Evolutionary conservation across 2,797 vertebrate species (phyloP), one percentile per base, ranked within the genome.

Genomic region (Channallabes apus): DNA sequence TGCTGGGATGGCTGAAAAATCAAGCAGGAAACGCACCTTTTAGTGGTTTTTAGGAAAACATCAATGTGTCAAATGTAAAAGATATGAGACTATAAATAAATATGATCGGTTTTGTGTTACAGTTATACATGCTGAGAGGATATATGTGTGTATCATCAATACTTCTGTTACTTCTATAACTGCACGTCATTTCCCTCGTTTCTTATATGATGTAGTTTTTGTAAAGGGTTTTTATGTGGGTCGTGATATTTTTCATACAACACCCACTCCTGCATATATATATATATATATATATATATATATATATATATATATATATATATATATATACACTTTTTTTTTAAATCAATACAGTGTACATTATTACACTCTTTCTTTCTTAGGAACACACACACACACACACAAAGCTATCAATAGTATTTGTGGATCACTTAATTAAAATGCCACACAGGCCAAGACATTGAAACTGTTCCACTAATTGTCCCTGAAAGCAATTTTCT

Each of bases 351-450:
- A 64, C 59, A n/a, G 2, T 20, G n/a, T 24, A 64, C 38, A 65
- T 27, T 46, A 3, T 80, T 46, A 65, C 12, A n/a, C 6, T 56
- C 8, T 51, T 65, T 65, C 17, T 46, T 46, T 46, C 46, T 46
- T 46, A 80, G 62, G 9, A 80, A 80, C 76, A 78, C 77, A 80
- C 71, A 85, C 72, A 68, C 17, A 56, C 46, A 82, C 54, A 69
- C 41, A 22, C 27, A 41, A 64, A 79, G 73, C 81, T 84, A 87
- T 90, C 73, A 82, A 84, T 87, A 87, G 73, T 84, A 83, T 83
- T 87, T 87, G 82, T 83, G 73, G 84, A 86, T 56, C 17, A 82
- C 84, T 85, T 88, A 88, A 89, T 90, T 86, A 88, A 90, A 88
- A 88, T 85, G 86, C 86, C 81, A 84, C 64, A 35, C 68, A 88